phyloP scores from a whole-genome alignment of 2,113 vertebrate genomes.

The Gorsachius goisagi region DNA sequence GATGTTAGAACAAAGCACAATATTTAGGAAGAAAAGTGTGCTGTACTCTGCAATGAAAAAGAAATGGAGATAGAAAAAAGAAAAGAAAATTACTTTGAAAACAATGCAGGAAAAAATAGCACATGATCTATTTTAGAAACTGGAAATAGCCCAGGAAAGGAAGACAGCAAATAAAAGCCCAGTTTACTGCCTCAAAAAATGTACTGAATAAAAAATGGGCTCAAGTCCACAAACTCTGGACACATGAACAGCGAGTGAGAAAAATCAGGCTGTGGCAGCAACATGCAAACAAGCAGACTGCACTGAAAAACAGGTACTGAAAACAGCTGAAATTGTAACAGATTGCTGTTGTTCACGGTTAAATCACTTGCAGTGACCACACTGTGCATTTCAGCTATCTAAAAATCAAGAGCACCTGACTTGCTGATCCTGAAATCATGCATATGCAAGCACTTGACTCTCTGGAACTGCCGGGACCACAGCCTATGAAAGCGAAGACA shows the following conservation, averaged over 20 bases:
- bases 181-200: not conserved
- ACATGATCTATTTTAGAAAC: not conserved
- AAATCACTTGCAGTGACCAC: not conserved
- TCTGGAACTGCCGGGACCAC: not conserved
- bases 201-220: not conserved
- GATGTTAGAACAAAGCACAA: not conserved
- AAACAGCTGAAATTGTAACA: not conserved
- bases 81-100: conserved; percentile 9
- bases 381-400: fast-evolving
- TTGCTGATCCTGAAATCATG: not conserved
- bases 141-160: not conserved
- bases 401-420: not conserved
- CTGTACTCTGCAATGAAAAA: not conserved
- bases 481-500: not conserved
- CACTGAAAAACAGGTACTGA: not conserved
- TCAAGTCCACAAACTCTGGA: not conserved
- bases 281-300: not conserved
- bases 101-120: conserved; percentile 23
- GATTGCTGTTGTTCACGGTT: not conserved
- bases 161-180: not conserved
- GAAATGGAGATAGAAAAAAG: not conserved
- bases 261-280: not conserved
- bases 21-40: not conserved
- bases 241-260: not conserved
- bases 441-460: not conserved